A percentile compares a stretch with the other conserved stretches of the same genome.
These are phyloP conservation scores for Prorops nasuta DNA, from an alignment of 1,140 invertebrate genomes.

Conservation along the genomic window DNA sequence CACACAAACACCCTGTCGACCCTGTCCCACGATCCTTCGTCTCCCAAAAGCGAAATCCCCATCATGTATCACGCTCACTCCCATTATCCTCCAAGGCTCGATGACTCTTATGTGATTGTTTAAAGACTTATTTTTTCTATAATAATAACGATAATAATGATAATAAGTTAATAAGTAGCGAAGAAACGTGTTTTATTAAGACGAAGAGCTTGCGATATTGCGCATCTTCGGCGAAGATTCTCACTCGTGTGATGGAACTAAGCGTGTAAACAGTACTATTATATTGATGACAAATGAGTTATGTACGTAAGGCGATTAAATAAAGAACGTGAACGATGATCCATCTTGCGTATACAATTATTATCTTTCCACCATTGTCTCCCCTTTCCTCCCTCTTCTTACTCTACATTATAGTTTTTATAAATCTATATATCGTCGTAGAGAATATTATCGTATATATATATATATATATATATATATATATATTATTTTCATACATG, in stretches of 20 bases:
- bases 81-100: constrained; percentile 28
- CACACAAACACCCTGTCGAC: constrained; percentile 4
- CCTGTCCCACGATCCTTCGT: constrained; percentile 2
- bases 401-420: not conserved
- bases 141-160: constrained; percentile 46
- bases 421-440: not conserved
- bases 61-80: not conserved
- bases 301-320: constrained; percentile 47
- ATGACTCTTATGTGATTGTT: constrained; percentile 55
- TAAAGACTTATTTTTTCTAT: constrained; percentile 58
- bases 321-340: constrained; percentile 41
- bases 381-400: not conserved
- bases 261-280: constrained; percentile 27
- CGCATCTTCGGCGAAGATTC: constrained; percentile 33
- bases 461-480: too few species aligned
- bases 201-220: constrained; percentile 36
- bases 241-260: constrained; percentile 33
- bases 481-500: too few species aligned
- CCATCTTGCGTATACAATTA: constrained; percentile 5
- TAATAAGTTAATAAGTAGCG: constrained; percentile 46
- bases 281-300: constrained; percentile 28
- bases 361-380: constrained; percentile 1
- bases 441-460: constrained; percentile 25
- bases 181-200: constrained; percentile 43
- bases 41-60: too few species aligned